Percentiles rank a stretch among this genome's conserved stretches.
Conservation (phyloP, 2,113 vertebrate species). For the Gnathonemus echidnorhynchus region DNA sequence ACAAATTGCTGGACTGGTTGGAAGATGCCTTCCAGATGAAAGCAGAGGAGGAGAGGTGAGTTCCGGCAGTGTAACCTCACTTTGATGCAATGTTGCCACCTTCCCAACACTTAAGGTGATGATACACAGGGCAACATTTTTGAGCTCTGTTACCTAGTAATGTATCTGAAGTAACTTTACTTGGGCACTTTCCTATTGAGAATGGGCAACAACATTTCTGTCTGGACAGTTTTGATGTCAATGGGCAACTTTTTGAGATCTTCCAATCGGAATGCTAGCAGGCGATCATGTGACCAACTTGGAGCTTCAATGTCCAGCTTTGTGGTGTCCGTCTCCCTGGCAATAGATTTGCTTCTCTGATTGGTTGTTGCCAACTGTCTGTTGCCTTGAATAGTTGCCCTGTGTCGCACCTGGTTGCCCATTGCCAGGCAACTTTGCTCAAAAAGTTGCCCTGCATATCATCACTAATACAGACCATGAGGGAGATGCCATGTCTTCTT, state of each 20-base stretch:
- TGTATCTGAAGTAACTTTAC: neutral
- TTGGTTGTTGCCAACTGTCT: neutral
- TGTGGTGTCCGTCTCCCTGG: neutral
- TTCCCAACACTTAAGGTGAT: neutral
- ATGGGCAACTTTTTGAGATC: neutral
- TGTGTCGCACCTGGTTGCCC: neutral
- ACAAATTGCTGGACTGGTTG: constrained; percentile 75
- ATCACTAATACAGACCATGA: neutral
- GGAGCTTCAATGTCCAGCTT: neutral
- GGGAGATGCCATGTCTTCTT: neutral
- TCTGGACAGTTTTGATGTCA: neutral
- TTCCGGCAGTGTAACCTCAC: neutral
- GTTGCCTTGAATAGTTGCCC: neutral
- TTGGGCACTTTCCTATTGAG: neutral
- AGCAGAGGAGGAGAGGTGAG: constrained; percentile 75
- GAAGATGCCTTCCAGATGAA: constrained; percentile 81
- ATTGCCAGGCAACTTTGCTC: neutral
- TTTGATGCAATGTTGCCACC: neutral
- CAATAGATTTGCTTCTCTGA: neutral
- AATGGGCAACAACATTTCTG: neutral
- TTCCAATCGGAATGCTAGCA: neutral
- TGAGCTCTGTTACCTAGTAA: neutral
- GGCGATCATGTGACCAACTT: neutral
- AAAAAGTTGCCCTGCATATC: neutral
- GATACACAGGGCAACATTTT: neutral